Conservation (phyloP, 2,888 invertebrate genomes). For the Brenthis hecate region DNA sequence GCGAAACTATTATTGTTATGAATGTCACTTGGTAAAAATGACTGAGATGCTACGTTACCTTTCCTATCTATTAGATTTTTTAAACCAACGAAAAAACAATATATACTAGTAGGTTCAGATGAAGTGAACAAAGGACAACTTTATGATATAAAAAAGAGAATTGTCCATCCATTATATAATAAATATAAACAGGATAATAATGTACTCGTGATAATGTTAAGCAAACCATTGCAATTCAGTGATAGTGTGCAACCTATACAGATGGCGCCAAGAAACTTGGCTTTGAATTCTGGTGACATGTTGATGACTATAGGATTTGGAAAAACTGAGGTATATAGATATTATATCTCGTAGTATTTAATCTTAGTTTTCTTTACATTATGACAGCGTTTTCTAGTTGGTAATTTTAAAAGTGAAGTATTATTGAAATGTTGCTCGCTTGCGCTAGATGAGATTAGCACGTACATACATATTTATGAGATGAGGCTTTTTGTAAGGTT, state of each 20-base stretch:
- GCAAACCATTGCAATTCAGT: background rate
- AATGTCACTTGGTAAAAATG: background rate
- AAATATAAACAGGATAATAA: background rate
- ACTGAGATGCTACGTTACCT: too few relatives aligned
- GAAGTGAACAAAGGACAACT: constrained; percentile 1
- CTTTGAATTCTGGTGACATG: background rate
- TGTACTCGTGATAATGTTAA: background rate
- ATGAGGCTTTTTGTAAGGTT: too few relatives aligned
- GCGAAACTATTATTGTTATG: background rate
- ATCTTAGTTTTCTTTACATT: too few relatives aligned
- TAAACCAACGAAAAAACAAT: background rate
- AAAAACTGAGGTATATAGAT: background rate
- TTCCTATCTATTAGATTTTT: background rate
- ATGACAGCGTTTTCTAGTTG: too few relatives aligned
- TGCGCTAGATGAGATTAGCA: too few relatives aligned
- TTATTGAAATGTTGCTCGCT: too few relatives aligned
- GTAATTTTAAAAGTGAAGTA: too few relatives aligned
- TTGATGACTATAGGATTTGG: background rate
- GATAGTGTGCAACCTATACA: background rate
- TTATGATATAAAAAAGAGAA: constrained; percentile 19
- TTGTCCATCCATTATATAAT: background rate
- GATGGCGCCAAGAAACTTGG: background rate
- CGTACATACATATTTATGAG: too few relatives aligned
- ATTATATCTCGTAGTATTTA: too few relatives aligned
- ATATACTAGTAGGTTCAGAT: constrained; percentile 31